These are phyloP conservation scores for Agelas oroides DNA, from an alignment of 37 sponge, comb jelly and placozoan genomes.

Conservation along the genomic window DNA sequence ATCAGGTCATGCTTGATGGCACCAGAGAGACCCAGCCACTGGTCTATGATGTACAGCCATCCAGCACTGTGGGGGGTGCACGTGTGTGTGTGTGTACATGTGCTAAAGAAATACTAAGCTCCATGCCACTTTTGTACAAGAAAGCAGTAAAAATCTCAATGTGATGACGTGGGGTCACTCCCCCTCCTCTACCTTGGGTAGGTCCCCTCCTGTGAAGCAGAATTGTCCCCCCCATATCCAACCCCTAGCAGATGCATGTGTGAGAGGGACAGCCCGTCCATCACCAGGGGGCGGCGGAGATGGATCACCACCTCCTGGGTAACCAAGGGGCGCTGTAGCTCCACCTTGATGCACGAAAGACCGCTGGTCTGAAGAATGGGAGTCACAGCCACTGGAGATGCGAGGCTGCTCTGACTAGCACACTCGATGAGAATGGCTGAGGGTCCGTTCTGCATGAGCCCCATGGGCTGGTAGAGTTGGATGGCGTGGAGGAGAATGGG, in stretches of 20 bases:
- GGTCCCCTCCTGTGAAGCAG: no score
- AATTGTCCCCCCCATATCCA: slow-evolving; percentile 22
- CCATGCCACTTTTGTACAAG: no score
- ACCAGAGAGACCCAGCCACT: slow-evolving; percentile 35
- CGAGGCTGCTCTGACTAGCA: not conserved
- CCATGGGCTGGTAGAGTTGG: slow-evolving; percentile 31
- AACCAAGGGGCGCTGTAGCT: slow-evolving; percentile 19
- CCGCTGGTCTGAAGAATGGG: slow-evolving; percentile 42
- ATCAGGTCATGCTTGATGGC: not conserved
- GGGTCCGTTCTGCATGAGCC: slow-evolving; percentile 31
- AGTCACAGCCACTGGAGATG: slow-evolving; percentile 19
- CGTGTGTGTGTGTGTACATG: not conserved
- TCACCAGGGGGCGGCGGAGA: slow-evolving; percentile 26
- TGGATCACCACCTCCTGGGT: slow-evolving; percentile 43
- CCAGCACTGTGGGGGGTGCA: slow-evolving; percentile 26
- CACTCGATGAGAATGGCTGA: slow-evolving; percentile 33
- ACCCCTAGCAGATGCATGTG: slow-evolving; percentile 47
- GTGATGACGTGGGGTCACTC: no score
- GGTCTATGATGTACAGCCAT: slow-evolving; percentile 54
- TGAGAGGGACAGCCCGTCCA: slow-evolving; percentile 38
- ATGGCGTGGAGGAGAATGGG: slow-evolving; percentile 57
- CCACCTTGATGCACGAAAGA: slow-evolving; percentile 41
- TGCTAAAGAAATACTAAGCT: not conserved
- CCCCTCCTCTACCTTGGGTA: no score
- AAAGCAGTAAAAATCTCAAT: no score